These are phyloP conservation scores for Todiramphus chloris DNA, from an alignment of 2,113 vertebrate species.

Conservation along the genomic window DNA sequence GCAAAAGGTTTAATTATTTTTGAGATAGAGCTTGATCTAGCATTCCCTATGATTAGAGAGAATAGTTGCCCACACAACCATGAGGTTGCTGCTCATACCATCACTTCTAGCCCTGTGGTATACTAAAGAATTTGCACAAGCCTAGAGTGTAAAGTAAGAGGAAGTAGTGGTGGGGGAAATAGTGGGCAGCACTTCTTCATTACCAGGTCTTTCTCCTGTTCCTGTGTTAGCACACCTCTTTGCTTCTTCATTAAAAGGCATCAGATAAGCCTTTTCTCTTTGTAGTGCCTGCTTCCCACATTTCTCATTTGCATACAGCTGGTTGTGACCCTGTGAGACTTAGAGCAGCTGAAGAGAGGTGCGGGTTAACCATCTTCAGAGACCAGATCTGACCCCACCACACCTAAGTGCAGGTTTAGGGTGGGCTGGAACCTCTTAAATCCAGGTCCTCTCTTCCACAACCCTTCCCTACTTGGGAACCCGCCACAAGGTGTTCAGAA, in stretches of 20 bases:
- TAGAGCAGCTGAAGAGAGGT: background rate
- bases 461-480: background rate
- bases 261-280: background rate
- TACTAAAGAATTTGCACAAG: background rate
- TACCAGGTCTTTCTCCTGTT: background rate
- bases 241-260: background rate
- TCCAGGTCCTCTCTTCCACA: background rate
- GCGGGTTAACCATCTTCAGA: background rate
- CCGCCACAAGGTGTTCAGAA: background rate
- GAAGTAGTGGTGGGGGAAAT: background rate
- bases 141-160: background rate
- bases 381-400: background rate
- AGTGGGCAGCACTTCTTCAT: no score
- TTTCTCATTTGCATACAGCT: background rate
- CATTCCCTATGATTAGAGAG: background rate
- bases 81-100: background rate
- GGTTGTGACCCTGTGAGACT: background rate
- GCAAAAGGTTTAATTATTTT: background rate
- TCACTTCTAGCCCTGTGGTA: background rate
- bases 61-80: background rate
- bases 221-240: background rate
- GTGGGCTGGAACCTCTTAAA: background rate
- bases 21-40: background rate
- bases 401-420: background rate
- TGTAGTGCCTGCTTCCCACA: background rate